These are phyloP conservation scores for Zaprionus africanus DNA, from an alignment of 1,140 invertebrate genomes.

Conservation along the genomic window DNA sequence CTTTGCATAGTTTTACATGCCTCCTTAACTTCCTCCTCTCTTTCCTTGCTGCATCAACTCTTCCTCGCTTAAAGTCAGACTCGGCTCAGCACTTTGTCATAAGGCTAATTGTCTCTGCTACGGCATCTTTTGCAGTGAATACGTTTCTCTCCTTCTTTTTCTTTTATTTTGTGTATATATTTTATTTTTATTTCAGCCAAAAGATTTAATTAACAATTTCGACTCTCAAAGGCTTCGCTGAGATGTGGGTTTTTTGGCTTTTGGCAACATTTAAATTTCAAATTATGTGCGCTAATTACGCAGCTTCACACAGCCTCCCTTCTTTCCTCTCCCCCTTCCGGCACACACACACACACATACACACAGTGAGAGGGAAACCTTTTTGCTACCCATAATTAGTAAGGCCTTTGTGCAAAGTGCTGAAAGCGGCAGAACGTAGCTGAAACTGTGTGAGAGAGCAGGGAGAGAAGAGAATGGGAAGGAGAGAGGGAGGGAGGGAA, in stretches of 20 bases:
- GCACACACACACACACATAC: conserved; percentile 9
- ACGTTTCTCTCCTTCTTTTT: conserved; percentile 11
- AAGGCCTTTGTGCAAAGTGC: conserved; percentile 61
- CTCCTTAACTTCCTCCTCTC: not conserved
- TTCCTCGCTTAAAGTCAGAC: not conserved
- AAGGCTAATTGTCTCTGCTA: conserved; percentile 65
- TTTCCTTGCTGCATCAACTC: conserved; percentile 35
- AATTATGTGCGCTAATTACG: conserved; percentile 81
- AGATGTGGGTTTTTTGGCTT: conserved; percentile 57
- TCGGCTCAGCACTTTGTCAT: conserved; percentile 65
- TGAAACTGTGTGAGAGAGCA: not conserved
- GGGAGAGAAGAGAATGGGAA: not conserved
- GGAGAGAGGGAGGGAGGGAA: not conserved
- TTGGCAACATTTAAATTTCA: conserved; percentile 82
- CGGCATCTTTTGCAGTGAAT: conserved; percentile 34
- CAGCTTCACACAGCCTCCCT: conserved; percentile 33
- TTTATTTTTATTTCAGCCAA: conserved; percentile 36
- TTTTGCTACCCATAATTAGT: conserved; percentile 71
- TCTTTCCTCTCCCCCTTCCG: not conserved
- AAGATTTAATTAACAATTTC: conserved; percentile 81
- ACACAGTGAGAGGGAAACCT: conserved; percentile 49
- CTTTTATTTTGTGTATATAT: conserved; percentile 7
- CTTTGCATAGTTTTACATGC: not conserved
- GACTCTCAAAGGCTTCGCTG: conserved; percentile 73
- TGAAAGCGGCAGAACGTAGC: not conserved